Base-by-base conservation (phyloP, 2,113 vertebrate genomes). In the Lipotes vexillifer region DNA sequence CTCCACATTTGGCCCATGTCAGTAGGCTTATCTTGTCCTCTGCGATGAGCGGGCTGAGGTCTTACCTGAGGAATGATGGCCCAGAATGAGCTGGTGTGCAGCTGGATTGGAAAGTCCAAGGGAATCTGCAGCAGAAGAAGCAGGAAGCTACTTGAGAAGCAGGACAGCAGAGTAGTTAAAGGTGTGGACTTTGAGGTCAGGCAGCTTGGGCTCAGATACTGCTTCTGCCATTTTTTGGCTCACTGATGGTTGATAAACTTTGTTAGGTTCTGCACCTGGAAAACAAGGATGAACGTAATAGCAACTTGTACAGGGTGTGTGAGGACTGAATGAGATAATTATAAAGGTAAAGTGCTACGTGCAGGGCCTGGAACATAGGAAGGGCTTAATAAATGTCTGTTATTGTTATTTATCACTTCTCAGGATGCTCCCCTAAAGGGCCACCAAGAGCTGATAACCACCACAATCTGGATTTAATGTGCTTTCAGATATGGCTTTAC, bases 41-140 rank as follows among this genome's bases (percentile, higher is more conserved):
- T 31, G 33, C 23, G 21, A 25, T 46, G 52, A 65, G 12, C 20
- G 74, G 74, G 23, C 57, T 18, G 27, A 49, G 36, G 29, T 63
- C 88, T 98, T 93, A 98, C 98, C 98, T 98, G 97, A 63, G 94
- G 96, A 68, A 98, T 0, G 6, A 99, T 90, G 6, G 75, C 75
- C n/a, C 77, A 94, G 33, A 99, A 97, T 29, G 61, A 85, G 29
- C 88, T 57, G 23, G 98, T 99, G 72, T 98, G 90, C 89, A 98
- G 81, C 1, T 1, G 85, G 80, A 98, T 94, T 0, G 41, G 89
- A 0, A 18, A 0, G 0, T n/a, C 49, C 63, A 94, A 71, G 0
- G 98, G 97, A 57, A 98, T 88, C 98, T 99, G 97, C 0, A 2
- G 23, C 33, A 65, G 41, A 9, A 27, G 3, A 21, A 78, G 15